These are phyloP conservation scores for Dromiciops gliroides DNA, from an alignment of 2,113 vertebrate species.

Conservation along the genomic window DNA sequence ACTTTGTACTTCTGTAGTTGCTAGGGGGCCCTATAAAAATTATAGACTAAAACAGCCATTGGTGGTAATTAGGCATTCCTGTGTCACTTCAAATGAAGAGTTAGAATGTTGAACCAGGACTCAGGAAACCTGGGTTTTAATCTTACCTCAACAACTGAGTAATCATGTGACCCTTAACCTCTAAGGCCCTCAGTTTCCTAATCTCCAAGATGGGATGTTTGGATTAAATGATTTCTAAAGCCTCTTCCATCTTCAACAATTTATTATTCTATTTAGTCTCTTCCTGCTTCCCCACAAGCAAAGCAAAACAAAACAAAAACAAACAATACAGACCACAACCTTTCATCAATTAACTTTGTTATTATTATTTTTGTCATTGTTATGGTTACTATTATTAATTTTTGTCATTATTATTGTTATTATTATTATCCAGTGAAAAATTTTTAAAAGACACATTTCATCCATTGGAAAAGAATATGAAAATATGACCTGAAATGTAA, in stretches of 20 bases:
- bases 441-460: background rate
- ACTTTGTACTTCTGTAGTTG: background rate
- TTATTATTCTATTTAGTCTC: background rate
- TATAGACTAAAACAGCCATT: background rate
- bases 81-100: background rate
- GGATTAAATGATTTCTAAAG: background rate
- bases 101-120: background rate
- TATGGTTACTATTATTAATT: too few species aligned
- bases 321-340: background rate
- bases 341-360: background rate
- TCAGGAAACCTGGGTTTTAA: background rate
- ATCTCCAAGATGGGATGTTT: background rate
- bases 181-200: background rate
- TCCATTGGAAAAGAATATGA: background rate
- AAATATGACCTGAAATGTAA: background rate
- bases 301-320: too few species aligned
- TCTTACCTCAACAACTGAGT: background rate
- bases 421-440: background rate
- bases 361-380: background rate
- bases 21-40: background rate
- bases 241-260: background rate
- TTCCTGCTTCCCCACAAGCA: background rate
- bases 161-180: background rate
- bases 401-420: slow-evolving; percentile 11
- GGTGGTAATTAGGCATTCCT: background rate